Base-by-base conservation (phyloP, 2,797 vertebrate genomes). In the Hyperoplus immaculatus region DNA sequence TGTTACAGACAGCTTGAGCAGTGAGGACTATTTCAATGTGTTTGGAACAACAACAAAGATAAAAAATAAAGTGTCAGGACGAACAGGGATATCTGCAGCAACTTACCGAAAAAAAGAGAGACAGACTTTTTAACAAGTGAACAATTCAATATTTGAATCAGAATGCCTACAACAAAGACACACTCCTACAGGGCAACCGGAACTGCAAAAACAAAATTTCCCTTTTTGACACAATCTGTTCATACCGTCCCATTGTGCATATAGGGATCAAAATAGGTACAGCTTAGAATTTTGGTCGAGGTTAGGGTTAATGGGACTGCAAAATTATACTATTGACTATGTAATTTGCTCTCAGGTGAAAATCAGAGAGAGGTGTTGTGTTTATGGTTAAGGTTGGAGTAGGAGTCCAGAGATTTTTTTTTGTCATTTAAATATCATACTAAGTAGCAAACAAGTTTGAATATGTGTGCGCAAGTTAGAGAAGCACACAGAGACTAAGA, bases 71-170 rank as follows among this genome's bases (percentile, higher is more conserved):
- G 15, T 7, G 36, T 46, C 9, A 29, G 39, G 15, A 53, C 53
- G 14, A 14, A n/a, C 15, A 15, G 11, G 0, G 11, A 58, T 16
- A 55, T 59, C 45, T 49, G 47, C 14, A 36, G 4, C 54, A 41
- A 49, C 21, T 14, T 18, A 47, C 42, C 36, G 18, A 9, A 41
- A 41, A 53, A 50, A n/a, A 36, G 3, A 62, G 21, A 7, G 47
- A 47, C 41, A 39, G 3, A 2, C 58, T 67, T 53, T 56, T 61
- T 56, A 72, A 58, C 42, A 81, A 75, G 39, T 4, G 13, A 75
- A 59, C 5, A 50, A 54, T 83, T 29, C 64, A 71, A 36, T 51
- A 67, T 39, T 21, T 63, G 29, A 47, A 21, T 49, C 51, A 72
- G 45, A 55, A 71, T 41, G 54, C 47, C 43, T 41, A 7, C 72